Conservation (phyloP, 1,140 invertebrate genomes). For the Drosophila fuyamai region DNA sequence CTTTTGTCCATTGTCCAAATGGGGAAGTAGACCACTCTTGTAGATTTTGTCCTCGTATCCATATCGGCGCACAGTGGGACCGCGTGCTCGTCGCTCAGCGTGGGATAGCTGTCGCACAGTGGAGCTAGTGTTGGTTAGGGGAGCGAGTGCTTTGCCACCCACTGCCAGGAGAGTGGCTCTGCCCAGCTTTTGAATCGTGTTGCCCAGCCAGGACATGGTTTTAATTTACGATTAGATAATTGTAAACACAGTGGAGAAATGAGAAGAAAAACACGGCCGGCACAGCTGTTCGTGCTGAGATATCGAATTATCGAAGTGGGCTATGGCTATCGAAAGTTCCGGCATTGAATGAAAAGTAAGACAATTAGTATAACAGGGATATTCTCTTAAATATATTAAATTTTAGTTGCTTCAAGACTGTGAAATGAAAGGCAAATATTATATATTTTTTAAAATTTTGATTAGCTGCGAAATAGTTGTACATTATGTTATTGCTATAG, state of each 20-base stretch:
- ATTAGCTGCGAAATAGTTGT: too few relatives aligned
- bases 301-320: constrained; percentile 9
- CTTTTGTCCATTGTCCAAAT: constrained; percentile 85
- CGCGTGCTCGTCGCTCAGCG: constrained; percentile 88
- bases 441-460: too few relatives aligned
- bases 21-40: constrained; percentile 89
- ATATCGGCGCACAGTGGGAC: constrained; percentile 88
- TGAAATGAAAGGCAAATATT: too few relatives aligned
- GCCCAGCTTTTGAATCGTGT: constrained; percentile 55
- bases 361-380: neutral
- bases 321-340: constrained; percentile 3
- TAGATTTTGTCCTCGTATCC: constrained; percentile 90
- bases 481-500: too few relatives aligned
- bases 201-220: constrained; percentile 63
- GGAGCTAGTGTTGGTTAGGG: constrained; percentile 24
- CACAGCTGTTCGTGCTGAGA: constrained; percentile 16
- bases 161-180: constrained; percentile 9
- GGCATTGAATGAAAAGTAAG: neutral
- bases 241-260: constrained; percentile 50
- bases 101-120: constrained; percentile 87
- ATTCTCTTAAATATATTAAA: too few relatives aligned
- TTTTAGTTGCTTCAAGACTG: too few relatives aligned
- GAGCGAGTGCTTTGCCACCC: constrained; percentile 11
- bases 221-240: constrained; percentile 72
- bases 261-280: constrained; percentile 7